Evolutionary conservation across 2,797 vertebrate genomes (phyloP).

Genomic region (Lagorchestes hirsutus): DNA sequence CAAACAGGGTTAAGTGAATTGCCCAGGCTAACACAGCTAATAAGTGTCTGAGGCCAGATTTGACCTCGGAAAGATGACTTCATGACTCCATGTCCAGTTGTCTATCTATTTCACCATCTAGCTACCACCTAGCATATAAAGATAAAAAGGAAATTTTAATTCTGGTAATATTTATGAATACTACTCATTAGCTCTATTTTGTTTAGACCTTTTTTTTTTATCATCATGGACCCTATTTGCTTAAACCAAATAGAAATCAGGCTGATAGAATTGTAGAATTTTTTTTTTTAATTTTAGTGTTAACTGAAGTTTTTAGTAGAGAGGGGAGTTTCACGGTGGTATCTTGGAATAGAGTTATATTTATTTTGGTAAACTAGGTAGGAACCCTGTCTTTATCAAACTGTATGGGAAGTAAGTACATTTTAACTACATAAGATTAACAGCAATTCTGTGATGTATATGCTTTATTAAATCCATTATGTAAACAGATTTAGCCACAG

Average conservation of each 20-base stretch:
- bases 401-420: conserved; percentile 37
- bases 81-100: neutral
- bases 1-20: neutral
- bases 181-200: neutral
- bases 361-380: conserved; percentile 34
- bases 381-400: conserved; percentile 32
- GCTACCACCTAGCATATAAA: neutral
- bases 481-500: neutral
- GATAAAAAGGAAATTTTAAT: neutral
- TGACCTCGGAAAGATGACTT: neutral
- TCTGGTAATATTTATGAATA: neutral
- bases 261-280: neutral
- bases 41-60: neutral
- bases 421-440: conserved; percentile 33
- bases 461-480: neutral
- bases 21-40: neutral
- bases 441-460: neutral
- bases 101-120: neutral
- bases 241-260: neutral
- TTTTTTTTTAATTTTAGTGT: neutral
- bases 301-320: neutral
- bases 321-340: conserved; percentile 14
- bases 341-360: conserved; percentile 17
- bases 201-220: neutral
- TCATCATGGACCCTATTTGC: neutral